These are phyloP conservation scores for Rhinoptilus africanus DNA, from an alignment of 2,113 vertebrate species.

Conservation along the genomic window DNA sequence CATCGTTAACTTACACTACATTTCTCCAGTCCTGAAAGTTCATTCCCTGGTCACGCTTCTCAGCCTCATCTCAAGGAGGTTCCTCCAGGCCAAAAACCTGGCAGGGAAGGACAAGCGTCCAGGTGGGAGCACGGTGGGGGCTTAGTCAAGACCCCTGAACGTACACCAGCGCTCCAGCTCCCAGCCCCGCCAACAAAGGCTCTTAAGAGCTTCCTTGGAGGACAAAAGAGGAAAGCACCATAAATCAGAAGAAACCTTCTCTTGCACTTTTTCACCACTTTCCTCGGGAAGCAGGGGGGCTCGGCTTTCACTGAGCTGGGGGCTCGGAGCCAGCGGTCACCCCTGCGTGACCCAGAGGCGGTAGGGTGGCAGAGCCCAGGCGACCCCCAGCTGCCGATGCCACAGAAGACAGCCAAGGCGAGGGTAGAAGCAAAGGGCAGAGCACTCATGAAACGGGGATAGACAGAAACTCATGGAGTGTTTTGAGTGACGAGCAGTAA, in stretches of 20 bases:
- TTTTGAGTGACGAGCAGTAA: background rate
- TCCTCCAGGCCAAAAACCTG: background rate
- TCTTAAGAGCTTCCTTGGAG: background rate
- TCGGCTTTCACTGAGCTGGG: background rate
- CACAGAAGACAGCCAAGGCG: background rate
- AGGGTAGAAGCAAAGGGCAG: background rate
- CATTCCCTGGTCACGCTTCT: background rate
- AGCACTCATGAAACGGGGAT: fast-evolving
- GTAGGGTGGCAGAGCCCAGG: background rate
- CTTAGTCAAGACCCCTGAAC: background rate
- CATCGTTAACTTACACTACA: background rate
- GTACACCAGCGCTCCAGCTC: background rate
- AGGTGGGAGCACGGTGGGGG: background rate
- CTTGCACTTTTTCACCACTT: background rate
- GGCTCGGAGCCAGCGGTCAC: background rate
- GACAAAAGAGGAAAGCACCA: background rate
- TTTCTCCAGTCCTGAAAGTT: background rate
- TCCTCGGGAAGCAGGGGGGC: background rate
- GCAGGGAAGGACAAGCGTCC: background rate
- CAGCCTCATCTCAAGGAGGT: background rate
- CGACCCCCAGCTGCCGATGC: too few relatives aligned
- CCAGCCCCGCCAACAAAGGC: background rate
- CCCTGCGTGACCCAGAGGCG: background rate
- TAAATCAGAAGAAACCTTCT: conserved; percentile 38
- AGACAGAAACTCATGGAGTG: background rate